Base-by-base conservation (phyloP, 2,797 vertebrate species). In the Taeniopygia guttata region DNA sequence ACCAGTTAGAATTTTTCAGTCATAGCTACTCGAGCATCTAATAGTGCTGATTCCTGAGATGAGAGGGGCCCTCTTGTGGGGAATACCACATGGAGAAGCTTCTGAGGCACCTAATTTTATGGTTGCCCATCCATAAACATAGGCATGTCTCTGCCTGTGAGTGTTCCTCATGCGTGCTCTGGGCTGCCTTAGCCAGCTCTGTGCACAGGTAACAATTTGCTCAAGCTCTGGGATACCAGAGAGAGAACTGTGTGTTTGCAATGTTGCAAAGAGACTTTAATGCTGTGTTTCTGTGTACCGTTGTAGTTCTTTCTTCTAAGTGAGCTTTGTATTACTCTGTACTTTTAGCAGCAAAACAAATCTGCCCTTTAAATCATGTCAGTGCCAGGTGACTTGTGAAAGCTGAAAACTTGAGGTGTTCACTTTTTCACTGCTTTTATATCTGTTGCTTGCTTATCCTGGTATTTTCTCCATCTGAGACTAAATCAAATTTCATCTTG, bases 91-190 rank as follows among this genome's bases (percentile, higher is more conserved):
- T 2, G 23, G 73, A 59, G 56, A 59, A 16, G 38, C 51, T 91
- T 36, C 19, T 8, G 29, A 63, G 46, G 18, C 42, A 2, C 29
- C 36, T 87, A 3, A 11, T 45, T 58, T 49, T 10, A 4, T 36
- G 43, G 63, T 68, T 73, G 27, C 45, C 26, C 22, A 22, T 55
- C 75, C 27, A 8, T 29, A 16, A 60, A 26, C 34, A 8, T 0
- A 4, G 19, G 32, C 13, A 8, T 10, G 46, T 27, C 16, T 72
- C 59, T 69, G 64, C 38, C 40, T 30, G 38, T 4, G 42, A 17
- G 58, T 4, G 38, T 8, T 69, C 25, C 36, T 30, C 32, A 13
- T 0, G 0, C 0, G 0, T 5, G 13, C 56, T 49, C 45, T 17
- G 16, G 13, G 69, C 56, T 30, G 5, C 27, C n/a, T 87, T 23